A percentile compares a stretch with the other conserved stretches of the same genome.
phyloP scores from a whole-genome alignment of 2,888 invertebrate species.

The Nephrocerus scutellatus region DNA sequence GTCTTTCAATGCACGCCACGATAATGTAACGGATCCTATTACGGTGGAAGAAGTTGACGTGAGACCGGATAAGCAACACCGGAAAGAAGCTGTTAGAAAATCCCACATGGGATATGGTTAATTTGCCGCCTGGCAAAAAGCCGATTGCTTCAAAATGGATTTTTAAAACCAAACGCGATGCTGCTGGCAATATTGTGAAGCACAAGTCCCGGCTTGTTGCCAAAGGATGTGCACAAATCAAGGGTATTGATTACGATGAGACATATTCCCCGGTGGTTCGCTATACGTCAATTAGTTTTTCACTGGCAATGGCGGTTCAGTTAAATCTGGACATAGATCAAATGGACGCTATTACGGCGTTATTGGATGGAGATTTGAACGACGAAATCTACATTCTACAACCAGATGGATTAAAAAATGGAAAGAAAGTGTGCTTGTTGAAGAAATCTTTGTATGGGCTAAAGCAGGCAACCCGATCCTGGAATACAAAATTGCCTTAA shows the following conservation, averaged over 20 bases:
- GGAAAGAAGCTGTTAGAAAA: constrained; percentile 11
- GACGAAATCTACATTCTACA: constrained; percentile 7
- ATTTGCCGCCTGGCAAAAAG: neutral
- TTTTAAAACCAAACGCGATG: constrained; percentile 8
- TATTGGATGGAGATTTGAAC: constrained; percentile 4
- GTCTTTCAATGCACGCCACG: constrained; percentile 4
- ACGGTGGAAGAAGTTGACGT: constrained; percentile 16
- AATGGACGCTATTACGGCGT: constrained; percentile 9
- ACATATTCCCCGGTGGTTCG: constrained; percentile 7
- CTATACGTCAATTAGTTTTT: constrained; percentile 3
- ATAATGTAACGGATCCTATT: constrained; percentile 13
- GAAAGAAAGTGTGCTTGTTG: constrained; percentile 4
- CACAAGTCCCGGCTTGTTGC: constrained; percentile 7
- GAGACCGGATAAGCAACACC: constrained; percentile 5
- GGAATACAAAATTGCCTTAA: constrained; percentile 8
- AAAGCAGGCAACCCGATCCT: constrained; percentile 5
- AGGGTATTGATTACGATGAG: constrained; percentile 5
- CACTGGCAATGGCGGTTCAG: constrained; percentile 8
- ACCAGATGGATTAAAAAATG: constrained; percentile 2
- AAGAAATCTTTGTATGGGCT: constrained; percentile 10
- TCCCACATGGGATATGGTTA: no score
- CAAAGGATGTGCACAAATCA: constrained; percentile 7
- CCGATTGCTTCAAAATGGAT: constrained; percentile 10
- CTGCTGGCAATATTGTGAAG: constrained; percentile 1
- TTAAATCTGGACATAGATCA: constrained; percentile 7